phyloP scores from a whole-genome alignment of 2,888 invertebrate genomes.

The Ochlodes sylvanus region DNA sequence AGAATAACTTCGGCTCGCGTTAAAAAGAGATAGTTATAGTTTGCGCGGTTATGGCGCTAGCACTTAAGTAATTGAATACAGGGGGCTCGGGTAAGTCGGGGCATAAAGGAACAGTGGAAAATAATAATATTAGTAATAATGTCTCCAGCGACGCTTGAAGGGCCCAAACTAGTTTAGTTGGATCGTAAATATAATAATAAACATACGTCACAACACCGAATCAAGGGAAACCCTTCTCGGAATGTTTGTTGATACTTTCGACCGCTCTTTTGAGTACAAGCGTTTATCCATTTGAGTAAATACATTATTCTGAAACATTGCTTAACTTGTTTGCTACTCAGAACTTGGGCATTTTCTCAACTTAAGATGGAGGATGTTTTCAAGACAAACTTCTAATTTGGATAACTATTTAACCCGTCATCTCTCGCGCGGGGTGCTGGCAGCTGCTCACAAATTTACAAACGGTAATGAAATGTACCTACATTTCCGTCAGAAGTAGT shows the following conservation, averaged over 20 bases:
- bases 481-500: too few species aligned
- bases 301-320: conserved; percentile 8
- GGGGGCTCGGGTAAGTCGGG: conserved; percentile 69
- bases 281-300: conserved; percentile 33
- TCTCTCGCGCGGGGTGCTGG: too few species aligned
- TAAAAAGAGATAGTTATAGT: conserved; percentile 60
- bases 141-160: conserved; percentile 56
- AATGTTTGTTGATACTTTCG: conserved; percentile 31
- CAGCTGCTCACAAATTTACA: too few species aligned
- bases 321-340: conserved; percentile 1
- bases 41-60: conserved; percentile 60
- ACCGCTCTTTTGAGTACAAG: conserved; percentile 28
- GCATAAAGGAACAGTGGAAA: conserved; percentile 72
- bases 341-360: not conserved
- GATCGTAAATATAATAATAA: conserved; percentile 61
- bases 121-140: conserved; percentile 74
- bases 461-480: too few species aligned
- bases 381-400: too few species aligned
- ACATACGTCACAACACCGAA: conserved; percentile 44
- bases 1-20: conserved; percentile 46
- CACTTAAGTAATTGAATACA: conserved; percentile 83
- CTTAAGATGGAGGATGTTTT: too few species aligned
- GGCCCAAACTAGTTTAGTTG: conserved; percentile 59
- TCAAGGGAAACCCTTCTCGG: conserved; percentile 28
- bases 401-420: too few species aligned